These are phyloP conservation scores for Zosterops japonicus DNA, from an alignment of 2,113 vertebrate genomes.

Conservation along the genomic window DNA sequence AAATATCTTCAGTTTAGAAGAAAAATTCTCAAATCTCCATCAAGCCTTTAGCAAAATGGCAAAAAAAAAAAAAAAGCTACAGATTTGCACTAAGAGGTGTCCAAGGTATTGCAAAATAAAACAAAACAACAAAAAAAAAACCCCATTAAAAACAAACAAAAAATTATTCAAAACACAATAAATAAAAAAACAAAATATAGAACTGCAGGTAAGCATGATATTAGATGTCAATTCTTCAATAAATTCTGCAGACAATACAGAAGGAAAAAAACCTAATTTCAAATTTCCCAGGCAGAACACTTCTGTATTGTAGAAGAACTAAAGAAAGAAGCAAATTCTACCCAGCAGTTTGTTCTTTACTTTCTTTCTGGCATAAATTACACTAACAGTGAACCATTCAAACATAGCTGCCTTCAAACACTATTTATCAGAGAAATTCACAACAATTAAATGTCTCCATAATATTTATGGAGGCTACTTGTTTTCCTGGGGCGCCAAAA, in stretches of 20 bases:
- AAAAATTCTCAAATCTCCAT: neutral
- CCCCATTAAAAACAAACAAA: too few species aligned
- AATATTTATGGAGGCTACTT: conserved; percentile 58
- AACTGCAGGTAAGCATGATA: neutral
- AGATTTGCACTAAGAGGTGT: neutral
- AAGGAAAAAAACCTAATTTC: neutral
- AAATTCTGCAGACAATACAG: neutral
- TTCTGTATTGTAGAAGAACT: neutral
- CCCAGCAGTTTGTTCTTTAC: neutral
- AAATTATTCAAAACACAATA: neutral
- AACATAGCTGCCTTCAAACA: conserved; percentile 2
- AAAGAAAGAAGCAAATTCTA: neutral
- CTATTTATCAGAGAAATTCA: conserved; percentile 39
- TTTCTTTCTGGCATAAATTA: conserved; percentile 10
- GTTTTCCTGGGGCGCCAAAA: conserved; percentile 27
- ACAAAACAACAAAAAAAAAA: accelerated
- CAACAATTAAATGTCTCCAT: conserved; percentile 19
- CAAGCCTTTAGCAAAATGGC: neutral
- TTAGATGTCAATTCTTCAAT: neutral
- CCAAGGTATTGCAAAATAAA: neutral
- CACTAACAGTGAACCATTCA: conserved; percentile 3
- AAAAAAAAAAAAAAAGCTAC: neutral
- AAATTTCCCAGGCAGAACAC: neutral
- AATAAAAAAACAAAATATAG: neutral
- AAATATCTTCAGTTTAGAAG: neutral